Evolutionary conservation across 2,797 vertebrate species (phyloP), one percentile per base, ranked within the genome.

Genomic region (Molossus molossus): DNA sequence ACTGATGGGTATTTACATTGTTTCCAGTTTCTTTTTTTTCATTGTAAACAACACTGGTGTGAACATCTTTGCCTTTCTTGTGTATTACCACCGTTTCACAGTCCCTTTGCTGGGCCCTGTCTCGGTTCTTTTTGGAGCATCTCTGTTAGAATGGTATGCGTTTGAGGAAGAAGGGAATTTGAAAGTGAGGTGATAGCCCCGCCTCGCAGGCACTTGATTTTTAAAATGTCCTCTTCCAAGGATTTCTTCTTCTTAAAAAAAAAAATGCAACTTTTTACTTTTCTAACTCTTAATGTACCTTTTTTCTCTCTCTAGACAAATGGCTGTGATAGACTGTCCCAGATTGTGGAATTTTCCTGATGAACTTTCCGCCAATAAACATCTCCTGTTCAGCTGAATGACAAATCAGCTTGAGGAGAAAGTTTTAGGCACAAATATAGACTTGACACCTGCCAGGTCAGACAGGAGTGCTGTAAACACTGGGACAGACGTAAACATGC

Each of bases 401-500:
- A 64, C 82, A 65, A 90, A 45, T 94, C 86, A 94, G 94, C 95
- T 53, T 53, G 37, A 60, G 91, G 90, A 95, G 83, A 87, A 91
- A 83, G 84, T 91, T 93, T 80, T 50, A 25, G 83, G 90, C 94
- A 94, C 87, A 95, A 96, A 94, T 96, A 93, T 82, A 97, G 97
- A 94, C 91, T 58, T 87, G 96, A 96, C 97, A 97, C 94, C 94
- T 95, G 97, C 83, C 89, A 89, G 84, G 97, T 48, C 87, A 92
- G 94, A 72, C 82, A 62, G 90, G 92, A 45, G 18, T 1, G 76
- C 94, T 84, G 91, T 97, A 87, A 96, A 95, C 73, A 93, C 13
- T 58, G 95, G 96, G 96, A 40, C 50, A 50, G 81, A 67, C 85
- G 84, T 55, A 73, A 50, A 29, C 21, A 60, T 57, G 50, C 82